These are phyloP conservation scores for Lophotriccus pileatus DNA, from an alignment of 2,797 vertebrate genomes.

Conservation along the genomic window DNA sequence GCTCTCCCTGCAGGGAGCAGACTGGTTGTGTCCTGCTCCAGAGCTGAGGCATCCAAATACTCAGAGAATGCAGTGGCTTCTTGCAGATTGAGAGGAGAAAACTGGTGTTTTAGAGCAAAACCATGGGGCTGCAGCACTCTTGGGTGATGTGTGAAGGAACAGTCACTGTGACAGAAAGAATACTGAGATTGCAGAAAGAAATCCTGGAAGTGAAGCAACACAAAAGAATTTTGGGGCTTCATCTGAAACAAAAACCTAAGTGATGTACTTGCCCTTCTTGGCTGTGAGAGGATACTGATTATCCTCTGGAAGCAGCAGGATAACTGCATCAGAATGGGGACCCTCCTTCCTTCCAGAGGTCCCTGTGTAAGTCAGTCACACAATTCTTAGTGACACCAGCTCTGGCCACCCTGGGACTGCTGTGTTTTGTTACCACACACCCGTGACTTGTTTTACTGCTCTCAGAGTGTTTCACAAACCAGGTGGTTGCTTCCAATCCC, in stretches of 20 bases:
- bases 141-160: neutral
- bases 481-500: rapidly evolving
- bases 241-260: neutral
- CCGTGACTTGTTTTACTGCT: neutral
- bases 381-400: neutral
- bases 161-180: neutral
- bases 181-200: neutral
- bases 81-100: neutral
- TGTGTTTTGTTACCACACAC: neutral
- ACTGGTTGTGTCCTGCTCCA: neutral
- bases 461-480: neutral
- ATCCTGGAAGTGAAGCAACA: neutral
- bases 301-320: neutral
- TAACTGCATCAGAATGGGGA: neutral
- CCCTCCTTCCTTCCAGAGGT: neutral
- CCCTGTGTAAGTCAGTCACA: neutral
- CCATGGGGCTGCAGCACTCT: neutral
- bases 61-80: neutral
- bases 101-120: neutral
- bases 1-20: neutral
- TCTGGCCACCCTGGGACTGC: neutral
- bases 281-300: neutral
- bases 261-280: neutral
- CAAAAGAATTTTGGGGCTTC: neutral
- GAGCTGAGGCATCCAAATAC: neutral